phyloP scores from a whole-genome alignment of 2,888 invertebrate species.

The Trachelus stipa region DNA sequence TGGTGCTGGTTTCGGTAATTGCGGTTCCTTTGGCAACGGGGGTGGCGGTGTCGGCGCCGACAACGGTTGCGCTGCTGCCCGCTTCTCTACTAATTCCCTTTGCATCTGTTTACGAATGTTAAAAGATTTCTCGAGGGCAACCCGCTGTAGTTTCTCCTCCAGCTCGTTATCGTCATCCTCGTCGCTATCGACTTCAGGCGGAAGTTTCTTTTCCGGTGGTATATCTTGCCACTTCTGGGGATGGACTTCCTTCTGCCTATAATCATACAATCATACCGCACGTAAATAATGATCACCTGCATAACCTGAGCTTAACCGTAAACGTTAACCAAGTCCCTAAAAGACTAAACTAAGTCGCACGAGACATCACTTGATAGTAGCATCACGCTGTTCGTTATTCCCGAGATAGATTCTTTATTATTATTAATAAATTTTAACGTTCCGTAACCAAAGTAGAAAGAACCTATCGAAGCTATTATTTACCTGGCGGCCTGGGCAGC shows the following conservation, averaged over 20 bases:
- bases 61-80: slow-evolving; percentile 46
- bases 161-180: slow-evolving; percentile 60
- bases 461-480: slow-evolving; percentile 3
- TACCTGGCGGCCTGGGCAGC: slow-evolving; percentile 60
- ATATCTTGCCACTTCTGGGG: slow-evolving; percentile 69
- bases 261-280: slow-evolving; percentile 26
- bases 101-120: slow-evolving; percentile 63
- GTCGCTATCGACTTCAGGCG: slow-evolving; percentile 46
- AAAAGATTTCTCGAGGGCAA: slow-evolving; percentile 57
- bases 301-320: neutral
- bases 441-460: too few species aligned
- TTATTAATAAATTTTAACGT: too few species aligned
- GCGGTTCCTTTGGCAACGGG: slow-evolving; percentile 67
- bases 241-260: slow-evolving; percentile 69
- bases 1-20: slow-evolving; percentile 52
- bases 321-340: neutral
- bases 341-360: too few species aligned
- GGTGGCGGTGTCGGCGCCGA: slow-evolving; percentile 58
- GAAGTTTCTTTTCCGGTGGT: slow-evolving; percentile 66
- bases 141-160: slow-evolving; percentile 63
- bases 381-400: too few species aligned
- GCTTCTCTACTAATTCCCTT: slow-evolving; percentile 59
- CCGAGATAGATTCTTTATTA: too few species aligned
- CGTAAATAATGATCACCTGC: neutral
- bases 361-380: too few species aligned